These are phyloP conservation scores for Neolamprologus sp. DNA, from an alignment of 2,113 vertebrate species.

Conservation along the genomic window DNA sequence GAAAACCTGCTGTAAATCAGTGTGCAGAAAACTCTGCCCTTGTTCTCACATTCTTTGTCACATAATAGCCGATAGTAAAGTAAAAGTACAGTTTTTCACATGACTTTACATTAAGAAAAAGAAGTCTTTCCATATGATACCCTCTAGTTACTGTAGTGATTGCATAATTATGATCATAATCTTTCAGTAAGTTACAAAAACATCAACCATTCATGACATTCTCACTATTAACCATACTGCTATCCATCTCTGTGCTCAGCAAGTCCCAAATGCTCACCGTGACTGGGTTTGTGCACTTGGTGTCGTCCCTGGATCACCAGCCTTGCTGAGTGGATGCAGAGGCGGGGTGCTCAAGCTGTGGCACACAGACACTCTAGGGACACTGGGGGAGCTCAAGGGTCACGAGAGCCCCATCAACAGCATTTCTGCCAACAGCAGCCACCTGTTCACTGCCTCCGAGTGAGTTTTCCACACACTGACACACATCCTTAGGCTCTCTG, in stretches of 20 bases:
- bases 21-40: background rate
- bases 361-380: slow-evolving; percentile 81
- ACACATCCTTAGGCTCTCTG: background rate
- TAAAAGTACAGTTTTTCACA: background rate
- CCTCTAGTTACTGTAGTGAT: background rate
- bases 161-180: background rate
- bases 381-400: slow-evolving; percentile 82
- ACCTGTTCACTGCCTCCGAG: slow-evolving; percentile 95
- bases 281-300: slow-evolving; percentile 96
- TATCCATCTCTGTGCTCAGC: slow-evolving; percentile 64
- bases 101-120: background rate
- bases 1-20: background rate
- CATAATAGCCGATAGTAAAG: background rate
- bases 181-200: background rate
- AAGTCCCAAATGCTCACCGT: slow-evolving; percentile 93
- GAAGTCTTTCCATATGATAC: background rate
- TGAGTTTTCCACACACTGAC: slow-evolving; percentile 66
- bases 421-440: slow-evolving; percentile 87
- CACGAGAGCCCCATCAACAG: slow-evolving; percentile 95
- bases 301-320: slow-evolving; percentile 71
- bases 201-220: background rate
- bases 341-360: slow-evolving; percentile 90
- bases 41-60: background rate
- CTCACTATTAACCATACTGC: background rate
- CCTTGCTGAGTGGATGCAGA: slow-evolving; percentile 88